A percentile compares a stretch with the other conserved stretches of the same genome.
Conservation (phyloP, 2,797 vertebrate species). For the Miichthys miiuy region DNA sequence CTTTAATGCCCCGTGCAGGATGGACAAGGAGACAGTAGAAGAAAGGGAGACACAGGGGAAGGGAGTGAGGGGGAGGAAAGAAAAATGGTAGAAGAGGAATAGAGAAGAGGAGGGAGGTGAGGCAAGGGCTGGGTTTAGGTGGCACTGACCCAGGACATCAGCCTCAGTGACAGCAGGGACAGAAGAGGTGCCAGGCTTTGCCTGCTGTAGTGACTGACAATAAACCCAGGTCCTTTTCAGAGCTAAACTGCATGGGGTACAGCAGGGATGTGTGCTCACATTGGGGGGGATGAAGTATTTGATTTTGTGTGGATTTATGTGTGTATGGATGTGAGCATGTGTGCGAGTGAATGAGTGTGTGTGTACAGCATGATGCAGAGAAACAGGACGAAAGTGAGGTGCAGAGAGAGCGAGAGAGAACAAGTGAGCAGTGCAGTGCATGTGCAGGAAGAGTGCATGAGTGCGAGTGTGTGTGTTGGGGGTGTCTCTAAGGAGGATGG, state of each 20-base stretch:
- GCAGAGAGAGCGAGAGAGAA: slow-evolving; percentile 15
- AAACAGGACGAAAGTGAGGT: slow-evolving; percentile 13
- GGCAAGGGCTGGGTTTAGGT: slow-evolving; percentile 33
- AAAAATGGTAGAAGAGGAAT: neutral
- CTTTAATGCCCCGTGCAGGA: slow-evolving; percentile 14
- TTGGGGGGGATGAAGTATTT: slow-evolving; percentile 13
- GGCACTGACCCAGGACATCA: slow-evolving; percentile 68
- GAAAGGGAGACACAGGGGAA: slow-evolving; percentile 13
- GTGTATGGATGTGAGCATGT: neutral
- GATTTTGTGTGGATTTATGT: slow-evolving; percentile 24
- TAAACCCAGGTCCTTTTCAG: slow-evolving; percentile 61
- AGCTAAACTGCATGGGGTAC: slow-evolving; percentile 33
- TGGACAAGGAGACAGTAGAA: slow-evolving; percentile 43
- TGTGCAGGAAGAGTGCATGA: slow-evolving; percentile 12
- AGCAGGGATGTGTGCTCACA: slow-evolving; percentile 38
- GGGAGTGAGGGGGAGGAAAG: neutral
- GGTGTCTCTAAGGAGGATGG: slow-evolving; percentile 57
- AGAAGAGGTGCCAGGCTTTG: slow-evolving; percentile 64
- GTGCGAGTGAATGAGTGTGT: slow-evolving; percentile 16
- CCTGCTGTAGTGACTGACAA: slow-evolving; percentile 54
- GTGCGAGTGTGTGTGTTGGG: slow-evolving; percentile 6
- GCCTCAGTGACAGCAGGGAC: slow-evolving; percentile 64
- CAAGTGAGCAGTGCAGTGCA: slow-evolving; percentile 11
- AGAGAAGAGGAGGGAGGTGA: slow-evolving; percentile 24
- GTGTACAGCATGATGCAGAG: slow-evolving; percentile 29